Evolutionary conservation across 2,113 vertebrate genomes (phyloP).

Genomic region (Callochromis pleurospilus): DNA sequence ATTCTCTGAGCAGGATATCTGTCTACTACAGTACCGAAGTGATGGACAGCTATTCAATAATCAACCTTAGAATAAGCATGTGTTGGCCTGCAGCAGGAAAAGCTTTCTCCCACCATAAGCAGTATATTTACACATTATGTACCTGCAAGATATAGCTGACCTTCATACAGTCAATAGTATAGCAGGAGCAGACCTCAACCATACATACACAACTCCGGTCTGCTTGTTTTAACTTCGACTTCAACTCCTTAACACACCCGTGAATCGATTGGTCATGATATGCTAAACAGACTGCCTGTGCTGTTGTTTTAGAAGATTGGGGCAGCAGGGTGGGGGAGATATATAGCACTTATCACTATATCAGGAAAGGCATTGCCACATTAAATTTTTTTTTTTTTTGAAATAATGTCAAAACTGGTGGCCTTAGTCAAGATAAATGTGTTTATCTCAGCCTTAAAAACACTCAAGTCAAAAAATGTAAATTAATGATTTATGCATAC

Average conservation of each 20-base stretch:
- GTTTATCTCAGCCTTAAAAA: neutral
- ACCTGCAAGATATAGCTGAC: slow-evolving; percentile 15
- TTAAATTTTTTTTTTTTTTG: neutral
- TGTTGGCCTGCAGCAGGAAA: neutral
- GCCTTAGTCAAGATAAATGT: neutral
- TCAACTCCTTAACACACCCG: slow-evolving; percentile 31
- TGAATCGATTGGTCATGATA: slow-evolving; percentile 35
- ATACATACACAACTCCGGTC: slow-evolving; percentile 1
- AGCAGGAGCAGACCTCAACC: slow-evolving; percentile 18
- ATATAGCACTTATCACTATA: neutral
- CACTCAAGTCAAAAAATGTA: neutral
- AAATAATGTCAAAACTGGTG: neutral
- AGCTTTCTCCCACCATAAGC: neutral
- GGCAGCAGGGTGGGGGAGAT: neutral
- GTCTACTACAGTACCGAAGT: slow-evolving; percentile 1
- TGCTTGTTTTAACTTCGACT: slow-evolving; percentile 30
- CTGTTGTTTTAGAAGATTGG: neutral
- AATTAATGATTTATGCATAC: neutral
- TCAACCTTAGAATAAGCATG: slow-evolving; percentile 18
- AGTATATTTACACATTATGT: slow-evolving; percentile 8
- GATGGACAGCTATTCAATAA: slow-evolving; percentile 57
- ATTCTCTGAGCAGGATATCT: slow-evolving; percentile 18
- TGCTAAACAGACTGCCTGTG: slow-evolving; percentile 23
- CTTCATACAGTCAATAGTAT: slow-evolving; percentile 23
- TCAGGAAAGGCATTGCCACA: neutral